Evolutionary conservation across 2,113 vertebrate genomes (phyloP), one percentile per base, ranked within the genome.

Genomic region (Dinomys branickii): DNA sequence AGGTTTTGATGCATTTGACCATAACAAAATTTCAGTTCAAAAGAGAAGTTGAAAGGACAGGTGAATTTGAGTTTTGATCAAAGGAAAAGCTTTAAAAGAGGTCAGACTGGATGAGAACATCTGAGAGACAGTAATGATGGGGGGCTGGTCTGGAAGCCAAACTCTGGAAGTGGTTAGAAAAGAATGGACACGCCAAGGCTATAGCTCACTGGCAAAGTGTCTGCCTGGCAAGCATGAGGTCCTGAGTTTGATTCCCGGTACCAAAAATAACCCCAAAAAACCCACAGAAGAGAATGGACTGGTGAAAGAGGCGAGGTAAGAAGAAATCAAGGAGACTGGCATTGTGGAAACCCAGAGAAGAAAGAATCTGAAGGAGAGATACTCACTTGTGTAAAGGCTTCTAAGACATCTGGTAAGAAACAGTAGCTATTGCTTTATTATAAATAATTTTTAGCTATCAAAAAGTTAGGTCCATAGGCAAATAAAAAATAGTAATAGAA

Each of bases 401-500:
- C 30, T 28, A 61, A 83, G 54, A n/a, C 28, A 12, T 73, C 71
- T 47, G 38, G 0, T 85, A 81, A 47, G 54, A 41, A 75, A 75
- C 9, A 6, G 47, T 86, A 58, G 58, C 54, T n/a, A 4, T 52
- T 65, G 5, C 56, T 88, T 94, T 44, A 30, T 95, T 88, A 28
- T 75, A 91, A 85, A n/a, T 81, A 91, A 81, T n/a, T 80, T 83
- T 78, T 91, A 93, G 5, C 50, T 94, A 4, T 56, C n/a, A 92
- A 7, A 83, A 90, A 54, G 61, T 47, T 61, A 78, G 38, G 5
- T 58, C 41, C 35, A 56, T 54, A 88, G 63, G 11, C 33, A 81
- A 65, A 58, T 52, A 41, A 71, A 75, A 78, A 80, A 26, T 41
- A 65, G 22, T 63, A 44, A 44, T 19, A 63, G 30, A 28, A 28